Evolutionary conservation across 2,888 invertebrate genomes (phyloP), one percentile per base, ranked within the genome.

Genomic region (Epinotia nisella): DNA sequence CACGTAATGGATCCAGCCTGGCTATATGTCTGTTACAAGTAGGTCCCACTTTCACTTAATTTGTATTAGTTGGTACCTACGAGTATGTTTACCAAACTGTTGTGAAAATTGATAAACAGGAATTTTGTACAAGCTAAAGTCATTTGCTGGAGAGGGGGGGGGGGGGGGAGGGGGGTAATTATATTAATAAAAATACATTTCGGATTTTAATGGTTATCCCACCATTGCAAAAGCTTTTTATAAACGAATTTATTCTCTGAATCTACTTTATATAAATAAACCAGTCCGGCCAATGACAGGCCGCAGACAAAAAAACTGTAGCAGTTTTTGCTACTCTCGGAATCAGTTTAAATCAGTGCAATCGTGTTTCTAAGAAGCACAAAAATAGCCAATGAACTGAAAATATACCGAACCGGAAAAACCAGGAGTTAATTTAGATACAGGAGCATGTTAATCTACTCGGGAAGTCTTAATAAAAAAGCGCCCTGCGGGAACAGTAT

Each of bases 21-120:
- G 80, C 79, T 82, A 80, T 80, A 81, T 78, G 74, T 70, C 62
- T 65, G 71, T 77, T 84, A 83, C 83, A 85, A 82, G 81, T 76
- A 80, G 77, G 76, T 70, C 76, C 74, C 80, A 85, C 90, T 90
- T 90, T 90, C 90, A 85, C 90, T 87, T 79, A n/a, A 56, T 66
- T 66, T 66, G 55, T 66, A 66, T 66, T 56, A 29, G 35, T 66
- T 39, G 51, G 35, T 64, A n/a, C n/a, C n/a, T n/a, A 35, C 35
- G 9, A 35, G 35, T 35, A 35, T 64, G 64, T 39, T 55, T 39
- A 65, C 19, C 55, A 56, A 56, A 24, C 55, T 39, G 55, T 55
- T 55, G 53, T 53, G 45, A 45, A 45, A 45, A 45, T 15, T 45
- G 45, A 45, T 45, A n/a, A 49, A 49, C 7, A n/a, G 49, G 5